These are phyloP conservation scores for Cerastis rubricosa DNA, from an alignment of 2,888 invertebrate genomes.

Conservation along the genomic window DNA sequence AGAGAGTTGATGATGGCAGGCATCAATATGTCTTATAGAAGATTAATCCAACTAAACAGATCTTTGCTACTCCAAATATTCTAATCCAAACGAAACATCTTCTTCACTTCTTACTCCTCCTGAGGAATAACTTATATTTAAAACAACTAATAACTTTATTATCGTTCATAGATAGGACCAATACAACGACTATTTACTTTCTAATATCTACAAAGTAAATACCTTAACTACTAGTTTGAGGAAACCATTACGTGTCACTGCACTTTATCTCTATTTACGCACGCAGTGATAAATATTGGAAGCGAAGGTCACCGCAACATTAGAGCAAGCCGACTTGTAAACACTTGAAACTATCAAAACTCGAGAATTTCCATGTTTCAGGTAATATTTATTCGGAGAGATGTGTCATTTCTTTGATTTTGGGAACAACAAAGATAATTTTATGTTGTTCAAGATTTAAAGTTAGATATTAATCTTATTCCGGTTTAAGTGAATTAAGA, in stretches of 20 bases:
- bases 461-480: neutral
- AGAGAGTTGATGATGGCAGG: neutral
- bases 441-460: conserved; percentile 1
- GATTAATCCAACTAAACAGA: neutral
- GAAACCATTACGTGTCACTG: conserved; percentile 34
- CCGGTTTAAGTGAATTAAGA: neutral
- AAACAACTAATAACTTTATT: neutral
- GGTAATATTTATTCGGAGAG: conserved; percentile 20
- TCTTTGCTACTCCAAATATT: neutral
- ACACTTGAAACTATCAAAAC: conserved; percentile 50
- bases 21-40: neutral
- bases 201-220: conserved; percentile 10
- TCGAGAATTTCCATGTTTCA: conserved; percentile 27
- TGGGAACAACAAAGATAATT: neutral
- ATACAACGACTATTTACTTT: conserved; percentile 4
- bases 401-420: conserved; percentile 29
- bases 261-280: conserved; percentile 52
- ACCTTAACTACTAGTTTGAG: conserved; percentile 1
- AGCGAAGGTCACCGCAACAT: conserved; percentile 39
- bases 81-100: neutral
- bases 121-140: neutral
- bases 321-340: conserved; percentile 38
- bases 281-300: conserved; percentile 36
- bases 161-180: neutral
- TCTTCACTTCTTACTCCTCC: no score